A percentile compares a stretch with the other conserved stretches of the same genome.
Evolutionary conservation across 2,888 invertebrate genomes (phyloP).

Genomic region (Sinodicranocentrus sp.): DNA sequence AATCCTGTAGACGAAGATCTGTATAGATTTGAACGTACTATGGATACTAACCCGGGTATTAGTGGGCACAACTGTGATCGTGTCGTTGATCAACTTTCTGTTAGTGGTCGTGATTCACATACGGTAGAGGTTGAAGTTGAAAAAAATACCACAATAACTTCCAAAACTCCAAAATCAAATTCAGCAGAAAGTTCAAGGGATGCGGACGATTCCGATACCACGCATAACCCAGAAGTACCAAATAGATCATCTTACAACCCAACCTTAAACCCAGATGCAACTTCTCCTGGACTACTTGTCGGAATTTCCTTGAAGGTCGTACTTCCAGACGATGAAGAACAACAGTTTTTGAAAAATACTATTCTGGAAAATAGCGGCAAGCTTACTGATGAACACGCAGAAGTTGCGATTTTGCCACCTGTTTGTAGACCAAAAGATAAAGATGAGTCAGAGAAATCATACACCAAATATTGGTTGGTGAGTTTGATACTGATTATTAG

Average conservation of each 20-base stretch:
- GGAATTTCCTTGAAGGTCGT: conserved; percentile 39
- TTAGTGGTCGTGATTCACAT: no score
- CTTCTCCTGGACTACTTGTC: conserved; percentile 15
- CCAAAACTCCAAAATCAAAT: background rate
- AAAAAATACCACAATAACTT: background rate
- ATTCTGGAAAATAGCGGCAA: conserved; percentile 54
- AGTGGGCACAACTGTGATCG: no score
- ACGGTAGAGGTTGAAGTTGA: no score
- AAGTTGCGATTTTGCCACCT: conserved; percentile 57
- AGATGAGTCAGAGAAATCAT: conserved; percentile 19
- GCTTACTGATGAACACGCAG: conserved; percentile 27
- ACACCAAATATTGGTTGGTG: conserved; percentile 75
- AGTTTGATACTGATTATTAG: conserved; percentile 4
- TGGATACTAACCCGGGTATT: no score
- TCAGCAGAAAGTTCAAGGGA: conserved; percentile 45
- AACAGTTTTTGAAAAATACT: conserved; percentile 10
- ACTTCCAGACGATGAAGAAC: conserved; percentile 24
- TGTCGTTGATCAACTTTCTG: background rate
- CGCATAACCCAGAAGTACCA: background rate
- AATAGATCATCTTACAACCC: background rate
- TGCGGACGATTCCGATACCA: conserved; percentile 46
- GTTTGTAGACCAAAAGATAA: conserved; percentile 15
- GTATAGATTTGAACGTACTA: conserved; percentile 76
- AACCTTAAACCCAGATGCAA: background rate
- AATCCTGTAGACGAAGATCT: conserved; percentile 82